Evolutionary conservation across 2,797 vertebrate species (phyloP), one percentile per base, ranked within the genome.

Genomic region (Echeneis naucrates): DNA sequence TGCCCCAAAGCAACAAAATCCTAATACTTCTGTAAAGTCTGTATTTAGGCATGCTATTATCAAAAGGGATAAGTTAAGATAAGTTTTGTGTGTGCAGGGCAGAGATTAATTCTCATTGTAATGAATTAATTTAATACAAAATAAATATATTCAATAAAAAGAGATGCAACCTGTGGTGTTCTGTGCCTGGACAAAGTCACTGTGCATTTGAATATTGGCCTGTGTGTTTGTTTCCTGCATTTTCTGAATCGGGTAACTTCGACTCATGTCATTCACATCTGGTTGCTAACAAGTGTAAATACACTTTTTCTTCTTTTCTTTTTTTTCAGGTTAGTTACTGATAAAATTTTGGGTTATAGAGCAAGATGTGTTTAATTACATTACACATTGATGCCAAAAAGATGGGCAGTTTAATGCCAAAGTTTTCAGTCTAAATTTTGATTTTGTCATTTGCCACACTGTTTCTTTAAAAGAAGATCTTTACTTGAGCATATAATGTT

Each of bases 331-430:
- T 44, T 44, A 8, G 48, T 48, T 23, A 12, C 45, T 47, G 4
- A 47, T 47, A 23, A 23, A 47, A 23, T 10, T 23, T 23, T 38
- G 7, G 33, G 33, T 35, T 35, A 27, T 8, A n/a, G 19, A 45
- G 17, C 16, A 5, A 19, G 6, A 51, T 27, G 19, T 8, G 45
- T 65, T 52, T 52, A 69, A 60, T 71, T 44, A 64, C n/a, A 33
- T 7, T 3, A 21, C 16, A 35, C 8, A 8, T 0, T 7, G 24
- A 50, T 19, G 11, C 14, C 51, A 21, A 3, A 47, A 70, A 48
- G 30, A 32, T n/a, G 23, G 4, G 32, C 3, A 26, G 2, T 10
- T 72, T 38, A 38, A 13, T 14, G 37, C 37, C 37, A 38, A 38
- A n/a, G 42, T 44, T n/a, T 44, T 44, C 10, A 21, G 30, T 42